Evolutionary conservation across 2,888 invertebrate genomes (phyloP), one percentile per base, ranked within the genome.

Genomic region (Eudasyphora cyanicolor): DNA sequence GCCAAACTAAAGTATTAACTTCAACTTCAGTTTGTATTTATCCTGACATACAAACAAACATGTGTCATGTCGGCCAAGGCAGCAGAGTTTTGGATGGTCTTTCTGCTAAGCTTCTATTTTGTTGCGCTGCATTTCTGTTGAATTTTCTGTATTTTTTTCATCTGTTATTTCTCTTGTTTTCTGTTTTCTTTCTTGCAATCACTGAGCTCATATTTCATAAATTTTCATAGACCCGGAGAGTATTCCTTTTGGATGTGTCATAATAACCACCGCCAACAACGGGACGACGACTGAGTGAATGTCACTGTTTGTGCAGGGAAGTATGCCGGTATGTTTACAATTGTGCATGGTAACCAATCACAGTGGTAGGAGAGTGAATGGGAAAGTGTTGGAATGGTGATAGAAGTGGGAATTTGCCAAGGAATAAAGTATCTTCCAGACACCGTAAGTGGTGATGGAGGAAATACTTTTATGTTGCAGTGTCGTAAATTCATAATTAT

Each of bases 141-240:
- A 78, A 84, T 81, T n/a, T 84, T 81, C 83, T 81, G 67, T 73
- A 78, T 81, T 78, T 84, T 76, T 71, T 78, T 83, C 62, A 71
- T 32, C 29, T 51, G 62, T 42, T 62, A 17, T 71, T 35, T 17
- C 0, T 32, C 24, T 74, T 8, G 45, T 49, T 73, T 57, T 73
- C 51, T 80, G 24, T 76, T 49, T 70, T 76, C 77, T 69, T 60
- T 80, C 76, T 82, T 85, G 74, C 81, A 83, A 85, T 85, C 85
- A 85, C 78, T 85, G 85, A 85, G 84, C 84, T 86, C 86, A 86
- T 85, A 86, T 86, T 86, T 85, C 86, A 86, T 85, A 82, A 45
- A 82, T 82, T 82, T 78, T 78, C 67, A 71, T 85, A 29, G n/a
- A 60, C 29, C 32, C 29, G n/a, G 32, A 60, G 60, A 60, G 60